phyloP scores from a whole-genome alignment of 2,113 vertebrate species.

The Misgurnus mizolepis region DNA sequence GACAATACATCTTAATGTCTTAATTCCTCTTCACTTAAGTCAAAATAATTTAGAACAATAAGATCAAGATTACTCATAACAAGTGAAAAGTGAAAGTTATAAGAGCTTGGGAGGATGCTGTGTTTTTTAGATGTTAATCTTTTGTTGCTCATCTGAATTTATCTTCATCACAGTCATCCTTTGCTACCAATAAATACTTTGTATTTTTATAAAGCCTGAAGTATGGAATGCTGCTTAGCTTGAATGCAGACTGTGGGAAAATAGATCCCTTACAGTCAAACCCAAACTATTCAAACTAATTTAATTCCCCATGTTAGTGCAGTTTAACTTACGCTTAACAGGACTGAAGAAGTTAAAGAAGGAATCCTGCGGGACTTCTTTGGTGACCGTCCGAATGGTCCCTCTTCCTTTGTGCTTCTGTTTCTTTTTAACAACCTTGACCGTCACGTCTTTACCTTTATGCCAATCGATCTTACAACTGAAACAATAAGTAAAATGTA shows the following conservation, averaged over 20 bases:
- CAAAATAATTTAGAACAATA: background rate
- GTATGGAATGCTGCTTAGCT: too few species aligned
- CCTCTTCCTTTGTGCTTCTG: constrained; percentile 98
- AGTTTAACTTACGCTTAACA: constrained; percentile 80
- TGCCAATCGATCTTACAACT: constrained; percentile 97
- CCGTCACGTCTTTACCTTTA: constrained; percentile 95
- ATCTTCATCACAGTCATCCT: too few species aligned
- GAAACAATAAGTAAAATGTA: background rate
- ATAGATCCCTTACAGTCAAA: background rate
- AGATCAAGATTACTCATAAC: background rate
- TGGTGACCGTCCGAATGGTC: constrained; percentile 92
- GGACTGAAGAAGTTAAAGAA: constrained; percentile 99
- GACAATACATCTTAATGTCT: background rate
- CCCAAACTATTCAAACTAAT: background rate
- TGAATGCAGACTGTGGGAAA: too few species aligned
- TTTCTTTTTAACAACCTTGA: constrained; percentile 97
- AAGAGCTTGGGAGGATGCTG: too few species aligned
- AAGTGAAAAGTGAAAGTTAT: background rate
- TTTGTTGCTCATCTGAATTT: too few species aligned
- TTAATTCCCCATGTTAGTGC: background rate
- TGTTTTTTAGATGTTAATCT: background rate
- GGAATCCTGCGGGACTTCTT: constrained; percentile 93
- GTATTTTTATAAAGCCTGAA: too few species aligned
- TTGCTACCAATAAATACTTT: too few species aligned
- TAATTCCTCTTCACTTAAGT: background rate